These are phyloP conservation scores for Ceuthmochares aereus DNA, from an alignment of 2,113 vertebrate species.

Conservation along the genomic window DNA sequence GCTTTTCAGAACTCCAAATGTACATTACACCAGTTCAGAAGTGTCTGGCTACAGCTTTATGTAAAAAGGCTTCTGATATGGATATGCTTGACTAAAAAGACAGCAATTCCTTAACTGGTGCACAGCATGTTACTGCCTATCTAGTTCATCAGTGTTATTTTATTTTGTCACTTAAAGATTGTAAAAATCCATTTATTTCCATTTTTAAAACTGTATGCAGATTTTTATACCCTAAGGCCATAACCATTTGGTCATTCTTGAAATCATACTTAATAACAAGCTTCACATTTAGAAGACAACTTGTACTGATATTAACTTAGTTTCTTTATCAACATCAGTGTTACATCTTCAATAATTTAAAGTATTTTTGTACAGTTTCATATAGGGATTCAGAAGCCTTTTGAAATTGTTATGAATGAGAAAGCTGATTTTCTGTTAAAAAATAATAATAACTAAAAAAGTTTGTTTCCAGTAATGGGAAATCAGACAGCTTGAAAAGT, in stretches of 20 bases:
- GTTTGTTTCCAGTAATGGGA: neutral
- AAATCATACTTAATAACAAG: neutral
- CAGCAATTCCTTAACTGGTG: neutral
- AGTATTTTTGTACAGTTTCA: neutral
- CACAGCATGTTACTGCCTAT: neutral
- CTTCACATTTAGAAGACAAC: neutral
- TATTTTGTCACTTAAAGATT: neutral
- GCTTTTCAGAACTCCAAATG: neutral
- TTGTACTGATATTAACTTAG: neutral
- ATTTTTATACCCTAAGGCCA: neutral
- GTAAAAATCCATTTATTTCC: neutral
- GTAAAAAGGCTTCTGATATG: neutral
- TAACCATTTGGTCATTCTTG: neutral
- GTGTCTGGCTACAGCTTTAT: neutral
- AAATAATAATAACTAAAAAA: neutral
- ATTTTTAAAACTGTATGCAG: neutral
- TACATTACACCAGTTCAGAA: accelerated
- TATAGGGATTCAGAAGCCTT: neutral
- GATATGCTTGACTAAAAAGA: neutral
- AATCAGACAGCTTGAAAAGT: neutral
- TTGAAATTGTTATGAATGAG: neutral
- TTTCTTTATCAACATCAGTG: neutral
- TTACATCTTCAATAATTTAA: neutral
- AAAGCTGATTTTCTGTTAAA: neutral
- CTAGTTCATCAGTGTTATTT: neutral